These are phyloP conservation scores for Hetaerina titia DNA, from an alignment of 2,888 invertebrate genomes.

Conservation along the genomic window DNA sequence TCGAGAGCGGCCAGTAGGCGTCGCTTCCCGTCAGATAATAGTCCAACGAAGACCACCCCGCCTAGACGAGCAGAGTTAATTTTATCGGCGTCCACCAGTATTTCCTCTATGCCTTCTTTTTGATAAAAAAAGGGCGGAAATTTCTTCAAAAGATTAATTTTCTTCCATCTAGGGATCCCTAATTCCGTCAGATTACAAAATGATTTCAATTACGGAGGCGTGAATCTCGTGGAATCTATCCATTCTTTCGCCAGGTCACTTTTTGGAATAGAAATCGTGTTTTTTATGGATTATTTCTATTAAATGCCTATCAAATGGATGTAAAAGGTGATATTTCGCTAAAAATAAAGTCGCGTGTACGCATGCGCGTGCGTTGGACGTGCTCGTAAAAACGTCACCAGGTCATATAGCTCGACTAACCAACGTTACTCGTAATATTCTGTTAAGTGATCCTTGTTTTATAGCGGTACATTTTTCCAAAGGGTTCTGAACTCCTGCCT, in stretches of 20 bases:
- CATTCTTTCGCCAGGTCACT: neutral
- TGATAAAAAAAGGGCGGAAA: neutral
- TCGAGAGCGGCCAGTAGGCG: neutral
- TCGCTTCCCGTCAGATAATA: neutral
- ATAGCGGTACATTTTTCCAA: no score
- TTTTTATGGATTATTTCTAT: no score
- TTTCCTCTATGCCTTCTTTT: neutral
- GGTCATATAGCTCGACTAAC: no score
- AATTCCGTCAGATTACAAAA: conserved; percentile 39
- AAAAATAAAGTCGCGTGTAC: no score
- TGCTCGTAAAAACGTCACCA: no score
- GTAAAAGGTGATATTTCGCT: no score
- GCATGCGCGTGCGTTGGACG: no score
- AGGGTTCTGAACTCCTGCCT: no score
- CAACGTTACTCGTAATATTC: no score
- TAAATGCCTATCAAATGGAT: no score
- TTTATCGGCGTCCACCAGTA: neutral
- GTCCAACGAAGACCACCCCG: neutral
- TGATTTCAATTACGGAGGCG: neutral
- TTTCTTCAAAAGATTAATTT: neutral
- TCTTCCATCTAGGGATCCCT: neutral
- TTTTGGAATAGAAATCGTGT: no score
- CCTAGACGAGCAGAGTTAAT: neutral
- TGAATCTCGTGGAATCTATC: neutral
- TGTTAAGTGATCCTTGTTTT: no score